Evolutionary conservation across 1,140 invertebrate species (phyloP).

Genomic region (Luehdorfia chinensis): DNA sequence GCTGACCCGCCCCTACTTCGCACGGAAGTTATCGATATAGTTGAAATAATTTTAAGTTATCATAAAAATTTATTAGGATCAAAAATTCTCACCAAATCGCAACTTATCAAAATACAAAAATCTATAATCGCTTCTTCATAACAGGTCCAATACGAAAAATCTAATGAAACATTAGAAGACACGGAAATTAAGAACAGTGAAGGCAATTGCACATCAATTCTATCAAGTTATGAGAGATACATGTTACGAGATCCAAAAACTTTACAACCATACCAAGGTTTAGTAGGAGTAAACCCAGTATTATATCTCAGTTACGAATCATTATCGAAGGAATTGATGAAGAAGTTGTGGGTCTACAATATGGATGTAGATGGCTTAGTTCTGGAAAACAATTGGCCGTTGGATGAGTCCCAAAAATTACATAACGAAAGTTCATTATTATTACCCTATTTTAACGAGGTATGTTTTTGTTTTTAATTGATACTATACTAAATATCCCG

Average conservation of each 20-base stretch:
- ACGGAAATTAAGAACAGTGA: constrained; percentile 12
- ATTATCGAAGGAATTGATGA: constrained; percentile 34
- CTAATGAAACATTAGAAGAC: neutral
- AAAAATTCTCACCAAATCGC: too few relatives aligned
- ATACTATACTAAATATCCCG: too few relatives aligned
- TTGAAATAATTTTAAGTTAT: too few relatives aligned
- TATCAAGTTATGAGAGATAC: constrained; percentile 30
- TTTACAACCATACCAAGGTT: constrained; percentile 39
- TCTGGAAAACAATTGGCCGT: constrained; percentile 63
- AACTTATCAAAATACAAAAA: too few relatives aligned
- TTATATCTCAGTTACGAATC: constrained; percentile 49
- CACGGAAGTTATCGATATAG: too few relatives aligned
- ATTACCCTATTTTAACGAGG: constrained; percentile 57
- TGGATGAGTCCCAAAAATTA: constrained; percentile 44
- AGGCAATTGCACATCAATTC: constrained; percentile 18
- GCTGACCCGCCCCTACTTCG: too few relatives aligned
- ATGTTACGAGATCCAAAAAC: constrained; percentile 28
- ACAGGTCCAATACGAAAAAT: too few relatives aligned
- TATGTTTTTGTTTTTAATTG: constrained; percentile 23
- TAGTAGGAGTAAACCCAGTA: constrained; percentile 27
- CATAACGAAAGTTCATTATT: constrained; percentile 29
- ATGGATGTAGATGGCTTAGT: constrained; percentile 41
- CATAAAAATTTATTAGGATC: too few relatives aligned
- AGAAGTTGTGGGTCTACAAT: constrained; percentile 41
- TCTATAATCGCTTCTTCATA: too few relatives aligned